Evolutionary conservation across 2,888 invertebrate species (phyloP), one percentile per base, ranked within the genome.

Genomic region (Cyaniris semiargus): DNA sequence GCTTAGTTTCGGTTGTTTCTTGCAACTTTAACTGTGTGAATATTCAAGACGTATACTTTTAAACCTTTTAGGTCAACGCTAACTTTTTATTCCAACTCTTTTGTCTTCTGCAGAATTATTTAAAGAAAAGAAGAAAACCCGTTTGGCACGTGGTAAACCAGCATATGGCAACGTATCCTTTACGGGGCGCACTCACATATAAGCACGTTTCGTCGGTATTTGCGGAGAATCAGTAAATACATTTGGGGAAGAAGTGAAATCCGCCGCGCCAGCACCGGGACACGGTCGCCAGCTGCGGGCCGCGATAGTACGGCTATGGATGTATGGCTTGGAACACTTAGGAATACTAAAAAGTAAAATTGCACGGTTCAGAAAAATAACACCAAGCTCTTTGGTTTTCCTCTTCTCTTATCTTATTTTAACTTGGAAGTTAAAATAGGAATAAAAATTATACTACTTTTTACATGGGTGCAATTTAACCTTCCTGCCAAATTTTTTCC

Each of bases 171-270:
- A 1, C 2, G 23, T 23, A 53, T 48, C 21, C 53, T 53, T 53
- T 56, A 56, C 56, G 66, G 79, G 77, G 23, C 60, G 56, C 76
- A 76, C 21, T 27, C 75, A 58, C 44, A 66, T 77, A 79, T 70
- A 75, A 72, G 74, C 79, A 76, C 78, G 78, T 80, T 79, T 78
- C 76, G 78, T 79, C 76, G 78, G 79, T 79, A 79, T 79, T 80
- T 80, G 80, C 79, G 70, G 56, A 60, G 78, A 78, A 79, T 78
- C 78, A 79, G 78, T 75, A 79, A 80, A 78, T 78, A 79, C 74
- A 78, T 77, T 76, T 71, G 75, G 77, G 76, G 76, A 78, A 78
- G 79, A 79, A 79, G 78, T 76, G 74, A 79, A 81, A 81, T 81
- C 80, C 78, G n/a, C 48, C 21, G 78, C 72, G 76, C 76, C 78